Evolutionary conservation across 2,113 vertebrate species (phyloP), one percentile per base, ranked within the genome.

Genomic region (Chascanopsetta lugubris): DNA sequence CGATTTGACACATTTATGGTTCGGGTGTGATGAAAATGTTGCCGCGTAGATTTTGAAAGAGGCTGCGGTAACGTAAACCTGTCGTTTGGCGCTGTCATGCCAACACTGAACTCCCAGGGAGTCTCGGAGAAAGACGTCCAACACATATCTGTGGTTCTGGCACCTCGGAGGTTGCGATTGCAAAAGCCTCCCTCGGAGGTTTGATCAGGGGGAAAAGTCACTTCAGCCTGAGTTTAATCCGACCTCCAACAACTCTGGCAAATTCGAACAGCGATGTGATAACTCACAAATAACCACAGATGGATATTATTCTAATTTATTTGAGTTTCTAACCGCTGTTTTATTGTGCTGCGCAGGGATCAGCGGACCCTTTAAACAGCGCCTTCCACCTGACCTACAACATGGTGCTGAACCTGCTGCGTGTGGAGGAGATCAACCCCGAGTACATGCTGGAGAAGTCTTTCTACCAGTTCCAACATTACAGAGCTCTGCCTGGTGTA

Each of bases 361-460:
- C 97, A 25, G 95, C 97, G 2, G 97, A 99, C 86, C 96, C 97
- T 22, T 84, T 99, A 46, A 99, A 99, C 87, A 98, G 96, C 55
- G 97, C 97, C 6, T 99, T 99, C 75, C 97, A 99, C 65, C 91
- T 99, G 78, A 99, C 97, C 0, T 99, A 99, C 84, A 99, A 99
- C 87, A 99, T 99, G 97, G 97, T 99, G 61, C 86, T 99, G 66
- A 99, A 99, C 82, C 89, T 99, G 80, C 91, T 99, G 69, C 94
- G 97, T 12, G 97, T 99, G 74, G 97, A 99, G 82, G 97, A 99
- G 89, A 99, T 99, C 84, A 99, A 99, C 85, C 97, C 97, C 0
- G 97, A 99, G 81, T 99, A 98, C 80, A 99, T 99, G 97, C 86
- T 99, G 88, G 97, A 99, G 84, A 99, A 99, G 62, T 99, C 97